Evolutionary conservation across 2,888 invertebrate species (phyloP).

Genomic region (Ormyrus nitidulus): DNA sequence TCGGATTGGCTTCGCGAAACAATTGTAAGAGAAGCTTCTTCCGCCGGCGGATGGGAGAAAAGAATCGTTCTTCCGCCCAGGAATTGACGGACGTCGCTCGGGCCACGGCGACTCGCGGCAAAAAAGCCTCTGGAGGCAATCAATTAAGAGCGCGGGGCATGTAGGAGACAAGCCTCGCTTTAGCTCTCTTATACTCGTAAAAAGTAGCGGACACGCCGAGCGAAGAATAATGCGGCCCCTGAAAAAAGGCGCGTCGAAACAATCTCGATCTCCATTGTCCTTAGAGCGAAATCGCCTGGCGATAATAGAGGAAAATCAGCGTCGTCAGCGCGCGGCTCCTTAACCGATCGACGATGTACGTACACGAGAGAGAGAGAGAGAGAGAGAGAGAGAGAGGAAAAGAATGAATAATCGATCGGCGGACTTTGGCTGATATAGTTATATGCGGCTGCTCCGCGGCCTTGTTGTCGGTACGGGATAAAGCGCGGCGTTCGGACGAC

Average conservation of each 20-base stretch:
- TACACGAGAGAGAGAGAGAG: background rate
- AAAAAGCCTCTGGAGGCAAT: conserved; percentile 20
- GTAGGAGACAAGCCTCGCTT: background rate
- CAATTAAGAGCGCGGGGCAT: conserved; percentile 41
- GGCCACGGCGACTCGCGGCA: background rate
- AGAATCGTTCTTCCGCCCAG: background rate
- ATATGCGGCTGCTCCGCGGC: conserved; percentile 12
- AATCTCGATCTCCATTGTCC: conserved; percentile 1
- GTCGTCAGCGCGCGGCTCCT: conserved; percentile 43
- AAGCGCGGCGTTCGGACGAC: conserved; percentile 31
- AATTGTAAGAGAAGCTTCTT: too few species aligned
- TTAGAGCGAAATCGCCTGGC: background rate
- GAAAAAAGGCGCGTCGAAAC: conserved; percentile 1
- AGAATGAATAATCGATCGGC: conserved; percentile 53
- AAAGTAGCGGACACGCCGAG: conserved; percentile 41
- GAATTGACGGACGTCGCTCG: background rate
- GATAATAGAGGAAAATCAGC: conserved; percentile 45
- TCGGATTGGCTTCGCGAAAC: too few species aligned
- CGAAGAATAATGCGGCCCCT: conserved; percentile 10
- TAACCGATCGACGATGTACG: conserved; percentile 16
- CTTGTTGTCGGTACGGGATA: conserved; percentile 31
- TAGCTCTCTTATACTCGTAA: conserved; percentile 7
- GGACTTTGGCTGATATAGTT: conserved; percentile 37
- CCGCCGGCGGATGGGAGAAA: background rate
- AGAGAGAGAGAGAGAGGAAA: conserved; percentile 13